A percentile compares a stretch with the other conserved stretches of the same genome.
Conservation (phyloP, 1,140 invertebrate species). For the Drosophila nigromelanica region DNA sequence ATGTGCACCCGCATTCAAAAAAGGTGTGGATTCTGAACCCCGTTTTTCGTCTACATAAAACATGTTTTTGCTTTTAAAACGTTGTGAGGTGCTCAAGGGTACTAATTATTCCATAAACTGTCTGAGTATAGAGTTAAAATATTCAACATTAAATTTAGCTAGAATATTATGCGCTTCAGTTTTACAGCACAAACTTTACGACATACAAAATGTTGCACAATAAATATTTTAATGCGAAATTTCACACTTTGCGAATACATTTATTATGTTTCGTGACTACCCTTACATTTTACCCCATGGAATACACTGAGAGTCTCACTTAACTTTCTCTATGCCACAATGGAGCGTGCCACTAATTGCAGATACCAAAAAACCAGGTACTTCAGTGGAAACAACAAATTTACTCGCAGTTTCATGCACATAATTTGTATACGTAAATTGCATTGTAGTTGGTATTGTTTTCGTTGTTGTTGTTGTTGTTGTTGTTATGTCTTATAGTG, state of each 20-base stretch:
- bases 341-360: conserved; percentile 73
- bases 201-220: conserved; percentile 19
- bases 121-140: conserved; percentile 21
- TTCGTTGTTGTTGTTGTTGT: conserved; percentile 1
- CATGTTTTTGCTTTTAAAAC: conserved; percentile 65
- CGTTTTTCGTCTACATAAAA: conserved; percentile 17
- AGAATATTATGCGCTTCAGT: conserved; percentile 8
- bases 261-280: conserved; percentile 51
- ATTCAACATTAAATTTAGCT: conserved; percentile 2
- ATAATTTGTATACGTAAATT: conserved; percentile 46
- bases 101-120: conserved; percentile 62
- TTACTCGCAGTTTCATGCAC: conserved; percentile 49
- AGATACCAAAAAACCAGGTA: conserved; percentile 30
- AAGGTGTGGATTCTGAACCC: conserved; percentile 6
- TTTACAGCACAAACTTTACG: not conserved
- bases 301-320: conserved; percentile 20
- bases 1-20: conserved; percentile 35
- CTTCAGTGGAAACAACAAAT: conserved; percentile 42
- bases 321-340: conserved; percentile 46
- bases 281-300: conserved; percentile 21
- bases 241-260: conserved; percentile 55
- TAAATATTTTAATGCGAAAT: conserved; percentile 58
- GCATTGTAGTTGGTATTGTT: conserved; percentile 40
- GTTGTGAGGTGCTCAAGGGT: not conserved
- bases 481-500: conserved; percentile 22